A percentile compares a stretch with the other conserved stretches of the same genome.
These are phyloP conservation scores for Aphyosemion australe DNA, from an alignment of 2,113 vertebrate species.

Conservation along the genomic window DNA sequence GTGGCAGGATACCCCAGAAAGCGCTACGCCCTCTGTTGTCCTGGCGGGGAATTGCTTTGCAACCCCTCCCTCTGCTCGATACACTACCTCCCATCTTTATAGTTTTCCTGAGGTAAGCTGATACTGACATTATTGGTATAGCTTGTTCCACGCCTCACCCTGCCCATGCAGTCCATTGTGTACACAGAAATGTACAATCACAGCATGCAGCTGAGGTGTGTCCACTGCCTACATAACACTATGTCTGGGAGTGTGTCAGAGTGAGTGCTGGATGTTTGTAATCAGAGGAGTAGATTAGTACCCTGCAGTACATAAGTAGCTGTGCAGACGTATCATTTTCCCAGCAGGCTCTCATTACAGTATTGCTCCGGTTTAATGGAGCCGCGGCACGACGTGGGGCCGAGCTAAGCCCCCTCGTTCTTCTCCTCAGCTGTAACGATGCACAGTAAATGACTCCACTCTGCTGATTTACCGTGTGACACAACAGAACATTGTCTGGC, in stretches of 20 bases:
- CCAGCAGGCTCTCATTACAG: conserved; percentile 77
- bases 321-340: conserved; percentile 76
- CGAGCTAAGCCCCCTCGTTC: conserved; percentile 63
- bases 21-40: too few relatives aligned
- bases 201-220: conserved; percentile 63
- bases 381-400: conserved; percentile 57
- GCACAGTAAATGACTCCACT: conserved; percentile 49
- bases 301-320: conserved; percentile 68
- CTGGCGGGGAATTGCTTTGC: too few relatives aligned
- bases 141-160: conserved; percentile 54
- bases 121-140: conserved; percentile 50
- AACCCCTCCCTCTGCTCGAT: background rate
- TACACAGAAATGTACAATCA: conserved; percentile 64
- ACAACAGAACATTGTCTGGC: conserved; percentile 14
- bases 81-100: conserved; percentile 34
- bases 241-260: conserved; percentile 56
- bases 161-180: conserved; percentile 61
- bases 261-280: conserved; percentile 66
- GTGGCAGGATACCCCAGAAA: too few relatives aligned
- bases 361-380: conserved; percentile 63
- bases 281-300: conserved; percentile 78
- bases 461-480: conserved; percentile 49
- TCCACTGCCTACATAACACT: conserved; percentile 49
- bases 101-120: conserved; percentile 41
- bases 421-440: conserved; percentile 54